These are phyloP conservation scores for Mimas tiliae DNA, from an alignment of 2,888 invertebrate genomes.

Conservation along the genomic window DNA sequence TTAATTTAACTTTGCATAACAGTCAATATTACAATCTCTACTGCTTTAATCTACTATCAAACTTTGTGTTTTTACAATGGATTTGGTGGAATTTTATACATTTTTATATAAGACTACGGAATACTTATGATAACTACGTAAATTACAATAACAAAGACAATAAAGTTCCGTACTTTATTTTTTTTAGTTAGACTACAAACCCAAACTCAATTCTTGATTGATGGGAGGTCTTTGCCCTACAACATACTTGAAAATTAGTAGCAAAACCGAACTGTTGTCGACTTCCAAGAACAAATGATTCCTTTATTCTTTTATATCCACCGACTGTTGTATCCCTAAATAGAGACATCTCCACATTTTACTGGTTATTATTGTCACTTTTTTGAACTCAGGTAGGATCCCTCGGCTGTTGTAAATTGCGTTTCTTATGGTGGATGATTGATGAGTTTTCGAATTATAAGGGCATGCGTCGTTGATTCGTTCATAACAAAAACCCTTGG, in stretches of 20 bases:
- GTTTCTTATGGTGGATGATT: conserved; percentile 72
- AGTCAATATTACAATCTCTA: neutral
- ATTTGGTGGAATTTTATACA: too few species aligned
- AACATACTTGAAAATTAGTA: conserved; percentile 10
- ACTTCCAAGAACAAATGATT: conserved; percentile 57
- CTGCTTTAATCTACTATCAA: neutral
- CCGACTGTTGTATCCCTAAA: conserved; percentile 60
- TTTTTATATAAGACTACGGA: too few species aligned
- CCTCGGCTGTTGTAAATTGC: conserved; percentile 70
- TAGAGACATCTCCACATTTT: conserved; percentile 76
- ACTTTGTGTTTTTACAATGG: neutral
- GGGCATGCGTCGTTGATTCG: conserved; percentile 58
- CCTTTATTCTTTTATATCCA: conserved; percentile 23
- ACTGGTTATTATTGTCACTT: conserved; percentile 74
- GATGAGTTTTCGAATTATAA: conserved; percentile 73
- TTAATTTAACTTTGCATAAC: neutral
- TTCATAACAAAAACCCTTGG: conserved; percentile 46
- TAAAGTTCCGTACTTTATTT: neutral
- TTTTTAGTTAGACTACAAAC: too few species aligned
- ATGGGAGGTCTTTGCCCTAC: neutral
- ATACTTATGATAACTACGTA: too few species aligned
- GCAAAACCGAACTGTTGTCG: conserved; percentile 13
- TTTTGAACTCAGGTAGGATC: conserved; percentile 73
- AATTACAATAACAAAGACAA: neutral
- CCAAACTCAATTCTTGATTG: neutral